Conservation (phyloP, 2,113 vertebrate genomes). For the Diadophis punctatus region DNA sequence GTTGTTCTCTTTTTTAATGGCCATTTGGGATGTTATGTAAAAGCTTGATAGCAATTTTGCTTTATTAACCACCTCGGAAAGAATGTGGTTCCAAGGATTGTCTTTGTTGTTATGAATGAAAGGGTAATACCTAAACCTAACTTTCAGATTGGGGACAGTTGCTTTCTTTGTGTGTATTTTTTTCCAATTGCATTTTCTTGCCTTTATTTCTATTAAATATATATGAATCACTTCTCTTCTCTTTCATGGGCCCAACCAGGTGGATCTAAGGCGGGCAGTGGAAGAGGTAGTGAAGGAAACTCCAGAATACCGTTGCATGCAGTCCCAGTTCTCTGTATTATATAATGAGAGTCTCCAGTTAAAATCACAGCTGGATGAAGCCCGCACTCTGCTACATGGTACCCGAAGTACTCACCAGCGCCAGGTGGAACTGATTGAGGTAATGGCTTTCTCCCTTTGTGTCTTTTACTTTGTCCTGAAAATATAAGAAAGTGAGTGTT, state of each 20-base stretch:
- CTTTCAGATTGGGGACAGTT: neutral
- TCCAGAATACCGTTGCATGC: slow-evolving; percentile 92
- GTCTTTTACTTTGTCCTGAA: neutral
- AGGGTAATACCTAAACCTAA: neutral
- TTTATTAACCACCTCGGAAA: neutral
- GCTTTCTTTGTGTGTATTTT: neutral
- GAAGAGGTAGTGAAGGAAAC: slow-evolving; percentile 90
- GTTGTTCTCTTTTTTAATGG: neutral
- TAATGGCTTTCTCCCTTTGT: slow-evolving; percentile 21
- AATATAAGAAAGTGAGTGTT: neutral
- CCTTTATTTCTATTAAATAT: slow-evolving; percentile 4
- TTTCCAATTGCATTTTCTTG: neutral
- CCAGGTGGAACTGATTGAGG: slow-evolving; percentile 95
- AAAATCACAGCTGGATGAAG: slow-evolving; percentile 92
- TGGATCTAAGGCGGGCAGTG: slow-evolving; percentile 82
- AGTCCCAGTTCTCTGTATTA: slow-evolving; percentile 95
- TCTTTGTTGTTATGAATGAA: neutral
- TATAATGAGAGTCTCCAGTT: slow-evolving; percentile 94
- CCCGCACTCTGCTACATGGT: slow-evolving; percentile 86
- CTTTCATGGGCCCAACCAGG: slow-evolving; percentile 57
- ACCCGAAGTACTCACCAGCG: slow-evolving; percentile 88
- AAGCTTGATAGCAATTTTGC: neutral
- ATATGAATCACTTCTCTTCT: neutral
- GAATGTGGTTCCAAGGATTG: neutral
- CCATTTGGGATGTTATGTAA: neutral